These are phyloP conservation scores for Carabus problematicus DNA, from an alignment of 2,888 invertebrate species.

Conservation along the genomic window DNA sequence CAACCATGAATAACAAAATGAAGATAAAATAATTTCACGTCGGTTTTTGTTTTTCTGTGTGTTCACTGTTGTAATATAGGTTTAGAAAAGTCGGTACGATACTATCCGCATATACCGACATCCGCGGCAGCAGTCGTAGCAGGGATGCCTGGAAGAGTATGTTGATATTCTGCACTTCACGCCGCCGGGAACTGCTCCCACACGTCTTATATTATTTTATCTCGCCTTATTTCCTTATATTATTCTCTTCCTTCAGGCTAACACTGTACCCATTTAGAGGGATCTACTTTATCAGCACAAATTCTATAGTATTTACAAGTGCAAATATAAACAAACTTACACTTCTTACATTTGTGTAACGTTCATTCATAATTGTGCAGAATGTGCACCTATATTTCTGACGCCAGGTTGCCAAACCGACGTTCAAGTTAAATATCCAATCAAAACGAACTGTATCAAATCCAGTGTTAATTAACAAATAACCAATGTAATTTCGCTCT, in stretches of 20 bases:
- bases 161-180: conserved; percentile 27
- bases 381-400: too few species aligned
- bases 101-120: conserved; percentile 1
- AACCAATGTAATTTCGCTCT: too few species aligned
- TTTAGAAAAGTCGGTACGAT: conserved; percentile 23
- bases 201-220: conserved; percentile 37
- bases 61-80: conserved; percentile 49
- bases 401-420: too few species aligned
- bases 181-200: conserved; percentile 29
- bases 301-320: too few species aligned
- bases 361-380: too few species aligned
- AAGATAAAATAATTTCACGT: conserved; percentile 53
- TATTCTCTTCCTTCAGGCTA: conserved; percentile 37
- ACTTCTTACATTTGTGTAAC: too few species aligned
- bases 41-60: conserved; percentile 43
- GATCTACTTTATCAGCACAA: conserved; percentile 36
- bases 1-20: conserved; percentile 55
- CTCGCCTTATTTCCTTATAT: conserved; percentile 38
- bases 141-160: neutral
- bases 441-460: too few species aligned
- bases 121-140: neutral
- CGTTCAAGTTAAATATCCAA: too few species aligned
- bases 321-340: too few species aligned
- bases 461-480: too few species aligned
- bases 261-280: conserved; percentile 23